Base-by-base conservation (phyloP, 2,888 invertebrate species). In the Mesochorus sp. region DNA sequence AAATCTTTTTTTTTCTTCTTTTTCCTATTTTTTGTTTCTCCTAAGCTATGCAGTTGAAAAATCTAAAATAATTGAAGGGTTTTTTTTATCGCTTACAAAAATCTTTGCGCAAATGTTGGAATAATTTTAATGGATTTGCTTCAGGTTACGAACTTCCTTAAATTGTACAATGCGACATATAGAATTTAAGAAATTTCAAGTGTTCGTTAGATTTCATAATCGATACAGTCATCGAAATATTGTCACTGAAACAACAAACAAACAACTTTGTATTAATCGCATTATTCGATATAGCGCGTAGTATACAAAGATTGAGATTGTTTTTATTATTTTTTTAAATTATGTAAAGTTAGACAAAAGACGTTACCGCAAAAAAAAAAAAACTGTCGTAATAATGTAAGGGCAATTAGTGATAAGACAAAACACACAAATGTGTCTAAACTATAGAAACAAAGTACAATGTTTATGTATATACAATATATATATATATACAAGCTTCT, bases 381-480 rank as follows among this genome's bases (percentile, higher is more conserved):
- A 34, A 26, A 51, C 39, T 8, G 5, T 10, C 51, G 24, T 26
- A 26, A n/a, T n/a, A 26, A 51, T 4, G 14, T 51, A 34, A 49
- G 26, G 26, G n/a, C 8, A 39, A 28, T 12, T 64, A 70, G 64
- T 8, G 19, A 39, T 71, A 76, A 59, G 57, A 64, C 17, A 44
- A 71, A 47, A 26, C 37, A 70, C 55, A 37, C 53, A 37, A 14
- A 47, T 51, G 49, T 49, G 59, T 28, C n/a, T 66, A 26, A 21
- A 42, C n/a, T n/a, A n/a, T n/a, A n/a, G 5, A 5, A 21, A 28
- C 67, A 68, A 61, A 71, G 70, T 76, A 76, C 75, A 76, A 76
- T n/a, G n/a, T n/a, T n/a, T n/a, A n/a, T n/a, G n/a, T n/a, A n/a
- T n/a, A n/a, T n/a, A n/a, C n/a, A n/a, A n/a, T n/a, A n/a, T n/a